Evolutionary conservation across 2,888 invertebrate species (phyloP), one percentile per base, ranked within the genome.

Genomic region (Emmelina monodactyla): DNA sequence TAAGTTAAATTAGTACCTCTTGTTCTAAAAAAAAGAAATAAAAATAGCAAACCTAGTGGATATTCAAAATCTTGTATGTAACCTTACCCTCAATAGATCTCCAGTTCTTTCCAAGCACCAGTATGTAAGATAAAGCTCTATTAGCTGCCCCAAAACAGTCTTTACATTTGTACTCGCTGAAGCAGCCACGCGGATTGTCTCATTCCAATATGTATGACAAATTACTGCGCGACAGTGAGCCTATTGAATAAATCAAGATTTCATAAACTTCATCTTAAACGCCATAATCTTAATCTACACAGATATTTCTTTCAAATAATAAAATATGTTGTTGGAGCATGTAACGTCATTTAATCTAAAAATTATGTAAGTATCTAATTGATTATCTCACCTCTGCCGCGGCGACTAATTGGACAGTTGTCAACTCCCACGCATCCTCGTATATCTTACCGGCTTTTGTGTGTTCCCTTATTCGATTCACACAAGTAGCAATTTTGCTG

Each of bases 321-420:
- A n/a, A n/a, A n/a, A n/a, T n/a, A n/a, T n/a, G n/a, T n/a, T n/a
- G n/a, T n/a, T n/a, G n/a, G n/a, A n/a, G n/a, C n/a, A n/a, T n/a
- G n/a, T n/a, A n/a, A n/a, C n/a, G n/a, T n/a, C n/a, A n/a, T n/a
- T n/a, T n/a, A n/a, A n/a, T n/a, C n/a, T n/a, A n/a, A n/a, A n/a
- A n/a, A n/a, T n/a, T n/a, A n/a, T n/a, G n/a, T n/a, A n/a, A n/a
- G n/a, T n/a, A n/a, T n/a, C n/a, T n/a, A n/a, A n/a, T n/a, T n/a
- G n/a, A n/a, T n/a, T n/a, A n/a, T n/a, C n/a, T n/a, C n/a, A 89
- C 89, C 76, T 92, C 91, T 6, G 95, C 91, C 14, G 92, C 91
- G 37, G 86, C 83, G 2, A 88, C 87, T 12, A 95, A 69, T 57
- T 91, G 89, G 34, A 94, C 88, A 0, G 93, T 90, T 1, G 88